Percentiles rank a stretch among this genome's conserved stretches.
These are phyloP conservation scores for Cheirogaleus major DNA, from an alignment of 2,797 vertebrate species.

Conservation along the genomic window DNA sequence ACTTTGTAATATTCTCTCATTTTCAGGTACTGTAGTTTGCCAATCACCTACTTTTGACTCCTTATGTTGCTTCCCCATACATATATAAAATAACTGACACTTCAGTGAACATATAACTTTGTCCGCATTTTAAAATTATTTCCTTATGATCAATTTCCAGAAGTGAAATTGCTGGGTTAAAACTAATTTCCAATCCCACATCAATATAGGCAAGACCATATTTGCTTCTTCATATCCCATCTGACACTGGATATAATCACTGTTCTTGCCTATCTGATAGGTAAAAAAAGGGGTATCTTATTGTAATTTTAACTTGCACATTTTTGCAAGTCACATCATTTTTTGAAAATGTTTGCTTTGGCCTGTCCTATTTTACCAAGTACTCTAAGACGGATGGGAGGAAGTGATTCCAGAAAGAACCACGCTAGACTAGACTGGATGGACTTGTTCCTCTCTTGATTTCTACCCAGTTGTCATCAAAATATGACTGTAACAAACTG, in stretches of 20 bases:
- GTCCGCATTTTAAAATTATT: not conserved
- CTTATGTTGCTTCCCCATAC: not conserved
- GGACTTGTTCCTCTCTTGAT: not conserved
- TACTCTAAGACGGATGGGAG: not conserved
- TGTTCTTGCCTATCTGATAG: not conserved
- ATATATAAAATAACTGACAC: not conserved
- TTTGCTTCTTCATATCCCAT: not conserved
- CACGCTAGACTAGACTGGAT: not conserved
- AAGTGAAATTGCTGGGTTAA: not conserved
- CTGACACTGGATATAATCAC: not conserved
- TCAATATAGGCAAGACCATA: not conserved
- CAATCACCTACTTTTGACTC: not conserved
- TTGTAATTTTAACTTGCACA: not conserved
- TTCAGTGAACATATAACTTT: not conserved
- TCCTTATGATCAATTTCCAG: not conserved
- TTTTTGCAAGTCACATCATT: not conserved
- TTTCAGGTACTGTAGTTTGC: not conserved
- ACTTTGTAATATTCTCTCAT: not conserved
- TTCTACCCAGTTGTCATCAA: not conserved
- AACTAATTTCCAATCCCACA: not conserved
- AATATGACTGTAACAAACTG: not conserved
- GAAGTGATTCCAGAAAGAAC: not conserved
- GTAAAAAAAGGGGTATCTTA: not conserved
- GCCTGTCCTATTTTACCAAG: not conserved
- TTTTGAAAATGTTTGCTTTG: not conserved